Evolutionary conservation across 1,140 invertebrate species (phyloP).

Genomic region (Melanaphis sacchari): DNA sequence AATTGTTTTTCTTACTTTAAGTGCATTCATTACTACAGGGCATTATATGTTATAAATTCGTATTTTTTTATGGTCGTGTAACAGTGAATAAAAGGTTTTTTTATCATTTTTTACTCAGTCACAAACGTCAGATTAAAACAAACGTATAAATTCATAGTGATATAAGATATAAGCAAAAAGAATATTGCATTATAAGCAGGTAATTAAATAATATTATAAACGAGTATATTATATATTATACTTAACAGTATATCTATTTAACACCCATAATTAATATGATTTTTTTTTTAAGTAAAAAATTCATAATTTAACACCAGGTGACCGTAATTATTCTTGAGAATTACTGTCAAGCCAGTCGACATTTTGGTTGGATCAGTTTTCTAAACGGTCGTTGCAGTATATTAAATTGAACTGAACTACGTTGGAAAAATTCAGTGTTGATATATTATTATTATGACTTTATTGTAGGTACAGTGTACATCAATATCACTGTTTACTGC

Average conservation of each 20-base stretch:
- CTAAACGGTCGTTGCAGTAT: background rate
- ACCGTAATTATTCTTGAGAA: background rate
- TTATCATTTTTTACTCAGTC: background rate
- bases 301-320: background rate
- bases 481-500: background rate
- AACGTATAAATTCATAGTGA: background rate
- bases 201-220: background rate
- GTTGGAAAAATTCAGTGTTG: background rate
- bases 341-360: background rate
- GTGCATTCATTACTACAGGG: background rate
- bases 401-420: background rate
- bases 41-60: background rate
- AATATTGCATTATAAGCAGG: background rate
- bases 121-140: background rate
- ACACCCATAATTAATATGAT: background rate
- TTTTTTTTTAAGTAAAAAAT: background rate
- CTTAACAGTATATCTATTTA: background rate
- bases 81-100: background rate
- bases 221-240: too few relatives aligned
- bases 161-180: background rate
- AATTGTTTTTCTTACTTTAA: background rate
- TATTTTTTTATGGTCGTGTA: background rate
- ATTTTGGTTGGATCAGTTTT: background rate
- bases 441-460: background rate
- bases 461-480: background rate